phyloP scores from a whole-genome alignment of 2,113 vertebrate species.

The Phalacrocorax pelagicus region DNA sequence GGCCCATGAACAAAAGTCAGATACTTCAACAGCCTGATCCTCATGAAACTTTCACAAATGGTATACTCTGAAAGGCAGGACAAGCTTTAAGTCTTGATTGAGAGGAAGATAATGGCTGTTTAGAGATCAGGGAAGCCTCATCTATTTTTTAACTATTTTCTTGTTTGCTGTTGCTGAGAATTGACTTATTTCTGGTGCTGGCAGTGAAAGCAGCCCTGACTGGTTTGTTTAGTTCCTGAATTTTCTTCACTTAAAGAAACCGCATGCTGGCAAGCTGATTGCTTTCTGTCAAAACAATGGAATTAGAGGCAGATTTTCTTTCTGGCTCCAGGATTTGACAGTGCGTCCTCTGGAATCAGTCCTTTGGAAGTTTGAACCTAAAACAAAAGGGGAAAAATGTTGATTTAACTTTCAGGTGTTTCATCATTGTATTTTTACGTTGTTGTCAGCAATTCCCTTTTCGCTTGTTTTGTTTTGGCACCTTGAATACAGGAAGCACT shows the following conservation, averaged over 20 bases:
- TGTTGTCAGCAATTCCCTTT: not conserved
- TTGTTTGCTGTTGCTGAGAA: slow-evolving; percentile 25
- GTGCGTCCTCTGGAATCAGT: not conserved
- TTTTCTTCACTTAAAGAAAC: slow-evolving; percentile 42
- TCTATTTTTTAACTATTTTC: not conserved
- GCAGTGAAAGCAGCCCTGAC: not conserved
- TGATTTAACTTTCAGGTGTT: slow-evolving; percentile 36
- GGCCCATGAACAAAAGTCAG: not conserved
- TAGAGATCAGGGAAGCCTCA: not conserved
- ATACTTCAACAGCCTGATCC: not conserved
- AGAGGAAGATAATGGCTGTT: slow-evolving; percentile 34
- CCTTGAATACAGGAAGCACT: not conserved
- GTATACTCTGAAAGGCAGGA: slow-evolving; percentile 53
- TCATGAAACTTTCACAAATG: not conserved
- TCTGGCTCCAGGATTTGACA: slow-evolving; percentile 52
- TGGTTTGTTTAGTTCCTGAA: slow-evolving; percentile 19
- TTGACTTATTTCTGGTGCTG: not conserved
- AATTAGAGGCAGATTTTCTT: not conserved
- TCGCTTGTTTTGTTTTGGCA: slow-evolving; percentile 30
- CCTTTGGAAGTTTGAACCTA: not conserved
- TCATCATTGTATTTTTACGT: not conserved
- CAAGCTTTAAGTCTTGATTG: slow-evolving; percentile 48
- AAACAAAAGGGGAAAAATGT: not conserved
- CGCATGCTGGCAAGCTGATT: not conserved
- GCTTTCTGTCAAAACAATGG: not conserved